phyloP scores from a whole-genome alignment of 2,888 invertebrate species.

The Podabrus alpinus region DNA sequence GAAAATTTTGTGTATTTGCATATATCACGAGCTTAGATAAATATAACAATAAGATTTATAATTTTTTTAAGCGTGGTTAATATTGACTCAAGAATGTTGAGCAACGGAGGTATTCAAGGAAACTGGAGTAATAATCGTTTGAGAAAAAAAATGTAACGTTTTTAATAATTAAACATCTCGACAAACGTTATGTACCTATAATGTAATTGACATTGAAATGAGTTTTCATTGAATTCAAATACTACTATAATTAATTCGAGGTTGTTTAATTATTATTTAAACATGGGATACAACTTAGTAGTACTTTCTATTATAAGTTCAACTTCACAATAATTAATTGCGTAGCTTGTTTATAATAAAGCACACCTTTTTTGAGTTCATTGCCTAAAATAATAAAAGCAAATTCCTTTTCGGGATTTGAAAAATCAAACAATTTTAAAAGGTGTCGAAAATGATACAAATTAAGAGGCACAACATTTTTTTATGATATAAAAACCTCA shows the following conservation, averaged over 20 bases:
- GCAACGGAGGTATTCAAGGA: background rate
- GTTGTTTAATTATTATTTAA: background rate
- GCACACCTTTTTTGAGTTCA: background rate
- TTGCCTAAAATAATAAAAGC: background rate
- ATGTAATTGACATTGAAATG: background rate
- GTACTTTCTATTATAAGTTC: background rate
- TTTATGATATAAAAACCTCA: background rate
- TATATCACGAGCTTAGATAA: background rate
- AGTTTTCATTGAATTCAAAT: background rate
- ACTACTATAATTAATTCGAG: background rate
- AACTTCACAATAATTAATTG: background rate
- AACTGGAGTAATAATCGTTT: background rate
- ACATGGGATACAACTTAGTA: background rate
- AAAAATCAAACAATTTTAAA: background rate
- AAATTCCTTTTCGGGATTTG: background rate
- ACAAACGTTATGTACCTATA: background rate
- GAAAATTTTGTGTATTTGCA: background rate
- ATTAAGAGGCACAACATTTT: background rate
- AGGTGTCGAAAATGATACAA: background rate
- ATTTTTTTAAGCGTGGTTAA: background rate
- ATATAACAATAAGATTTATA: background rate
- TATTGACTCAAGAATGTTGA: background rate
- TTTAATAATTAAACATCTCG: background rate
- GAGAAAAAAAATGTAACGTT: background rate
- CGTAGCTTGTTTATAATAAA: background rate